phyloP scores from a whole-genome alignment of 2,797 vertebrate genomes.

The Trachurus trachurus region DNA sequence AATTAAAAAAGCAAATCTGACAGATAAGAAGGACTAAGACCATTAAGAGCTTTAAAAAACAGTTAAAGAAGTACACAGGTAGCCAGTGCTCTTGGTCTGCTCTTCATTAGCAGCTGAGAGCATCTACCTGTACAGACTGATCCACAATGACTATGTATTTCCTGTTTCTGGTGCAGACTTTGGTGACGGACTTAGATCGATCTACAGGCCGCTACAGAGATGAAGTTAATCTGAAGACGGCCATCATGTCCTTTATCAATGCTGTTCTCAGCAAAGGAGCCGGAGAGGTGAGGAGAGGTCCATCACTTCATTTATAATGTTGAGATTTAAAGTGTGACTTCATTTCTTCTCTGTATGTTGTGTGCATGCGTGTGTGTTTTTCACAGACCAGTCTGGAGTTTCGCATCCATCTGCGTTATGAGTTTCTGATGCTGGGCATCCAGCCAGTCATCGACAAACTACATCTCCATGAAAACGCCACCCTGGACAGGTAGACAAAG shows the following conservation, averaged over 20 bases:
- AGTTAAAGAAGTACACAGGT: too few species aligned
- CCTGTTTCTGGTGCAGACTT: conserved; percentile 80
- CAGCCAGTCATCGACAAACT: conserved; percentile 97
- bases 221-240: conserved; percentile 95
- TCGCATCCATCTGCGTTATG: conserved; percentile 94
- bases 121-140: too few species aligned
- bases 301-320: not conserved
- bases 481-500: conserved; percentile 89
- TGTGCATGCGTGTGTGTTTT: conserved; percentile 2
- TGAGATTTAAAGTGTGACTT: too few species aligned
- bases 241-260: conserved; percentile 98
- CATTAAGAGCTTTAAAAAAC: too few species aligned
- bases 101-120: too few species aligned
- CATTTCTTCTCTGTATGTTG: not conserved
- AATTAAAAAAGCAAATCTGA: too few species aligned
- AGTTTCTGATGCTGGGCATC: conserved; percentile 98
- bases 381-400: conserved; percentile 94
- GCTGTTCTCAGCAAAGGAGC: conserved; percentile 95
- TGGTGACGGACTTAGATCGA: conserved; percentile 94
- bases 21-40: too few species aligned
- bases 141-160: not conserved
- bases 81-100: too few species aligned
- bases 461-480: conserved; percentile 92
- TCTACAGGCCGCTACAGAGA: conserved; percentile 94
- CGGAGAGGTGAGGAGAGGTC: conserved; percentile 88